Conservation (phyloP, 2,113 vertebrate genomes). For the Sterrhoptilus dennistouni region DNA sequence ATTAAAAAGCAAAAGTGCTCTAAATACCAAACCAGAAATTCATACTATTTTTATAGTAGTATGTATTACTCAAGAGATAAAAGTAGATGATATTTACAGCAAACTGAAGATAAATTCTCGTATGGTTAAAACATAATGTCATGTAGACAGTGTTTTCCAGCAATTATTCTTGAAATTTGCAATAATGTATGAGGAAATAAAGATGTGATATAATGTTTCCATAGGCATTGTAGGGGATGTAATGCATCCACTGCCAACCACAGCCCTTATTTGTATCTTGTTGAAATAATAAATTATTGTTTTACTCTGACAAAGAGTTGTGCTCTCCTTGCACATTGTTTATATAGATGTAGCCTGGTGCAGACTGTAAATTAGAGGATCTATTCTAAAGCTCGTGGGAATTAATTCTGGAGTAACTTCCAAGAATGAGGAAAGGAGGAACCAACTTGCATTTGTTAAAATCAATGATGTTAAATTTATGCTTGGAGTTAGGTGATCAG, state of each 20-base stretch:
- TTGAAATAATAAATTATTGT: background rate
- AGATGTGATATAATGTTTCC: background rate
- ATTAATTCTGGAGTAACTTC: background rate
- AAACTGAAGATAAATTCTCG: conserved; percentile 11
- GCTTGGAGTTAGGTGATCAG: background rate
- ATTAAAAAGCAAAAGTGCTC: background rate
- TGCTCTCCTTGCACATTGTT: background rate
- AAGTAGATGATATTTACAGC: background rate
- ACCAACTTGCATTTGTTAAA: background rate
- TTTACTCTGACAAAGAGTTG: background rate
- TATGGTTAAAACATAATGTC: background rate
- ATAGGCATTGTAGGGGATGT: background rate
- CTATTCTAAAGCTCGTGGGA: background rate
- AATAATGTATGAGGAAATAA: background rate
- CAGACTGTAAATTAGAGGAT: background rate
- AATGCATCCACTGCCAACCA: background rate
- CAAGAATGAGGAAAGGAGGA: background rate
- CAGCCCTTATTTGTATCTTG: background rate
- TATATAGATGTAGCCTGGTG: background rate
- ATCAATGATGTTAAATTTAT: background rate
- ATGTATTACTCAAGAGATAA: background rate
- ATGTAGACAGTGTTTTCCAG: background rate
- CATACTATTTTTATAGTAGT: background rate
- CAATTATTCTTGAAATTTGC: conserved; percentile 8
- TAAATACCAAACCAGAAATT: background rate